Conservation (phyloP, 2,888 invertebrate genomes). For the Atethmia centrago region DNA sequence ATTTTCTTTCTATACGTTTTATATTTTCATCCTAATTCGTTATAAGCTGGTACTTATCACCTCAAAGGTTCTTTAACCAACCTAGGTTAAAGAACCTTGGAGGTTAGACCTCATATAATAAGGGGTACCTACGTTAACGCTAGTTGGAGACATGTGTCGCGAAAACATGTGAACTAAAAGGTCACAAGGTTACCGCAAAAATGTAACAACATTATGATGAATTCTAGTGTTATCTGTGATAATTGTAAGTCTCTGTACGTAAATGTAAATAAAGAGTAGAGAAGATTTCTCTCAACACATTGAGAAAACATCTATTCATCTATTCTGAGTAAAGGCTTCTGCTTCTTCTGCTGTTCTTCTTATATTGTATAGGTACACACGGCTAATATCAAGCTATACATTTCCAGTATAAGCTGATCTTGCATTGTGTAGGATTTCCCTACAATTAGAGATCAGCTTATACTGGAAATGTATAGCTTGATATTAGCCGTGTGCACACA, state of each 20-base stretch:
- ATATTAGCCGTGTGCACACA: too few relatives aligned
- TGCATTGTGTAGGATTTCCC: too few relatives aligned
- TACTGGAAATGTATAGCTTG: too few relatives aligned
- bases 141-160: neutral
- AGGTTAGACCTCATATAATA: slow-evolving; percentile 6
- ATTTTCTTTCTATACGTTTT: neutral
- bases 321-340: too few relatives aligned
- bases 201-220: slow-evolving; percentile 14
- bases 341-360: too few relatives aligned
- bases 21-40: neutral
- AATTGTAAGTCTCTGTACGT: neutral
- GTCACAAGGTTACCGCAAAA: slow-evolving; percentile 5
- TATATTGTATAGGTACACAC: too few relatives aligned
- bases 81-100: too few relatives aligned
- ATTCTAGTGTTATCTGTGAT: neutral
- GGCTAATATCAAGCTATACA: too few relatives aligned
- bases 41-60: neutral
- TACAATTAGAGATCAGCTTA: too few relatives aligned
- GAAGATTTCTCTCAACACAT: neutral
- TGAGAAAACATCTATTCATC: neutral
- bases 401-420: too few relatives aligned
- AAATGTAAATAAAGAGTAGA: neutral
- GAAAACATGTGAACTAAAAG: slow-evolving; percentile 6
- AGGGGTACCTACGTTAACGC: neutral
- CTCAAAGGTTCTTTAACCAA: slow-evolving; percentile 14